Percentiles rank a stretch among this genome's conserved stretches.
Evolutionary conservation across 2,888 invertebrate species (phyloP).

Genomic region (Stenolophus ochropezus): DNA sequence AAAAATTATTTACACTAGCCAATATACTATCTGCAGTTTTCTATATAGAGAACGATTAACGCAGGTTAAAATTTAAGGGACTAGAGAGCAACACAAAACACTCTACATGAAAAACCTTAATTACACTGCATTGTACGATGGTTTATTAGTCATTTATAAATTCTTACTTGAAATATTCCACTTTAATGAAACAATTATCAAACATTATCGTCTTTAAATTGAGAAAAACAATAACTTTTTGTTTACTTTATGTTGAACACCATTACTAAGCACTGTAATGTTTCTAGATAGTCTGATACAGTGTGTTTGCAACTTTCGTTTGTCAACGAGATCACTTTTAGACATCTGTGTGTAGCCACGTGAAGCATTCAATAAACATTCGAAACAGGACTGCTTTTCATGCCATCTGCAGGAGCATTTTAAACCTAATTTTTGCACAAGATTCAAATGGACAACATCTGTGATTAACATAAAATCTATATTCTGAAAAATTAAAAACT

Average conservation of each 20-base stretch:
- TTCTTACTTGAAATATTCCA: constrained; percentile 1
- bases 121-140: constrained; percentile 15
- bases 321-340: constrained; percentile 24
- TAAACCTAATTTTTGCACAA: constrained; percentile 7
- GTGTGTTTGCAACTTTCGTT: constrained; percentile 36
- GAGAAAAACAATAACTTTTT: constrained; percentile 1
- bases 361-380: not conserved
- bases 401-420: not conserved
- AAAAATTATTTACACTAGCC: constrained; percentile 54
- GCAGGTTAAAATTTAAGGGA: constrained; percentile 53
- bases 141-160: not conserved
- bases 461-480: constrained; percentile 4
- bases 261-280: constrained; percentile 1
- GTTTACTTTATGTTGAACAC: not conserved
- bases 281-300: constrained; percentile 10
- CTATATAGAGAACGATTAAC: constrained; percentile 44
- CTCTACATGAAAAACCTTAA: constrained; percentile 36
- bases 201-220: constrained; percentile 21
- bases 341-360: constrained; percentile 19
- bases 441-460: constrained; percentile 2
- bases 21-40: constrained; percentile 42
- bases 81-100: constrained; percentile 57
- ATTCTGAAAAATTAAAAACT: not conserved
- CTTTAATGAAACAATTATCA: not conserved
- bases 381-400: not conserved